phyloP scores from a whole-genome alignment of 1,140 invertebrate genomes.

The Drosophila santomea region DNA sequence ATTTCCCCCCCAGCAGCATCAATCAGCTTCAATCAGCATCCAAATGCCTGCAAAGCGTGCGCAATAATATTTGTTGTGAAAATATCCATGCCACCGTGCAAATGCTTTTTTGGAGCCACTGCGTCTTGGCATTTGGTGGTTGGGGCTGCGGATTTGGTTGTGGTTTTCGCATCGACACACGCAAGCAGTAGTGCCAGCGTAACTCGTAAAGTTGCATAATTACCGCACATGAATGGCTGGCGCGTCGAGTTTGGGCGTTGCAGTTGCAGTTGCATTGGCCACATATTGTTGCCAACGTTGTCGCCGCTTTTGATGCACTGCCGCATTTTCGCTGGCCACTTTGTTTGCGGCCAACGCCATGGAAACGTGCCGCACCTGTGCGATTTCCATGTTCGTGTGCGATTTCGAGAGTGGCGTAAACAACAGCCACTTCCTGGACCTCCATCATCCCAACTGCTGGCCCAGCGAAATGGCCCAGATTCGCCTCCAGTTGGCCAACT shows the following conservation, averaged over 20 bases:
- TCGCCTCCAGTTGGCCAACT: conserved; percentile 69
- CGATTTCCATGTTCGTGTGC: conserved; percentile 68
- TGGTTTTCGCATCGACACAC: conserved; percentile 22
- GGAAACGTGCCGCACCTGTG: conserved; percentile 84
- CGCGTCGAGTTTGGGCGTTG: conserved; percentile 38
- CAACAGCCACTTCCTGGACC: conserved; percentile 64
- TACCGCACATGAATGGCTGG: conserved; percentile 30
- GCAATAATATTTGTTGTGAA: conserved; percentile 50
- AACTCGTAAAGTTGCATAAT: conserved; percentile 60
- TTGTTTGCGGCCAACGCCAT: conserved; percentile 61
- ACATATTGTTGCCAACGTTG: too few relatives aligned
- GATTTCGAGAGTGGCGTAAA: conserved; percentile 79
- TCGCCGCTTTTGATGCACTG: conserved; percentile 35
- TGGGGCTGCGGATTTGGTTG: conserved; percentile 8
- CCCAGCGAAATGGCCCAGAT: conserved; percentile 74
- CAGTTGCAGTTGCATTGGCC: conserved; percentile 11
- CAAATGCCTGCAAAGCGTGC: conserved; percentile 23
- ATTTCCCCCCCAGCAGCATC: conserved; percentile 22
- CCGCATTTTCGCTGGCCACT: conserved; percentile 35
- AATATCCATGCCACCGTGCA: conserved; percentile 23
- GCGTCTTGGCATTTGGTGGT: background rate
- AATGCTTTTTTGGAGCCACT: conserved; percentile 28
- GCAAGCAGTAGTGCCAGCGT: conserved; percentile 13
- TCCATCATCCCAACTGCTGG: conserved; percentile 76
- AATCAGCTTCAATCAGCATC: conserved; percentile 33